These are phyloP conservation scores for Nyctereutes procyonoides DNA, from an alignment of 2,113 vertebrate species.

Conservation along the genomic window DNA sequence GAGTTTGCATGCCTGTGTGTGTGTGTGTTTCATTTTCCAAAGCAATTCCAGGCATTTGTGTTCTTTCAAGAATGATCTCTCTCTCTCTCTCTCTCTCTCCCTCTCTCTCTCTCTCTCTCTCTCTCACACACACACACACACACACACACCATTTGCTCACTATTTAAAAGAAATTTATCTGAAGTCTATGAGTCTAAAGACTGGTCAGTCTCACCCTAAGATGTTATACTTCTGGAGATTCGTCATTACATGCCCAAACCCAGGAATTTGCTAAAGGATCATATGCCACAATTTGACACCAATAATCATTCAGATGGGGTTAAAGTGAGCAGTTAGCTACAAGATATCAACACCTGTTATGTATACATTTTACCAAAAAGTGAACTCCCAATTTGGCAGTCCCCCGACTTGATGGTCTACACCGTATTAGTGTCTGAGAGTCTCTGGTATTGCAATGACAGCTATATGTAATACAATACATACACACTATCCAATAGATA, in stretches of 20 bases:
- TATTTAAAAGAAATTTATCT: conserved; percentile 44
- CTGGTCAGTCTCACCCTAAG: not conserved
- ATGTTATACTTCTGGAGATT: not conserved
- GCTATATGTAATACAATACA: not conserved
- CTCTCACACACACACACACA: not conserved
- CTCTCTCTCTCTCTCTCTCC: not conserved
- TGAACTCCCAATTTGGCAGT: not conserved
- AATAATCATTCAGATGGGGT: not conserved
- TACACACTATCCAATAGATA: not conserved
- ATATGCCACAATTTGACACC: not conserved
- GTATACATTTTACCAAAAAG: not conserved
- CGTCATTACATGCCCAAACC: not conserved
- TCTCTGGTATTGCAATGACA: not conserved
- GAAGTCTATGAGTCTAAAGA: not conserved
- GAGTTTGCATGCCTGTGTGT: not conserved
- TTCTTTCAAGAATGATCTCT: not conserved
- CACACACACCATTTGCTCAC: not conserved
- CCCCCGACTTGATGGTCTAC: not conserved
- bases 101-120: not conserved
- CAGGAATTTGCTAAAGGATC: not conserved
- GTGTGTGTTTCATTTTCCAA: conserved; percentile 32
- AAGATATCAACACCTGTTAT: not conserved
- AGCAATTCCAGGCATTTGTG: not conserved
- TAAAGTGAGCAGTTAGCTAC: not conserved
- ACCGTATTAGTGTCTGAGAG: not conserved